Evolutionary conservation across 2,113 vertebrate species (phyloP).

Genomic region (Semnornis frantzii): DNA sequence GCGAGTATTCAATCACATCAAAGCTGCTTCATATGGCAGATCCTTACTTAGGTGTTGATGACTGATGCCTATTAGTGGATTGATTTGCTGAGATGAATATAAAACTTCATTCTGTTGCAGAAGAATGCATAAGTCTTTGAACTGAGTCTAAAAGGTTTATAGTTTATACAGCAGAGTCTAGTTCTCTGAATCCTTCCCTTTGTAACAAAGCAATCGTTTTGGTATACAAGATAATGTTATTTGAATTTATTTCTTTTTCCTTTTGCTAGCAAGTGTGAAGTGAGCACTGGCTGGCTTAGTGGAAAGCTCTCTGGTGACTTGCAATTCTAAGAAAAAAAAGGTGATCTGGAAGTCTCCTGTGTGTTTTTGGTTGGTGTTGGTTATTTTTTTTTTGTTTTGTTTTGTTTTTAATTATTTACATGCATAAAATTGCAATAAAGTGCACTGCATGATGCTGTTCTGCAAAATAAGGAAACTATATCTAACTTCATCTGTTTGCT

Average conservation of each 20-base stretch:
- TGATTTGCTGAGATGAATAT: constrained; percentile 61
- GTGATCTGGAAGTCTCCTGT: neutral
- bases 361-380: too few relatives aligned
- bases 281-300: neutral
- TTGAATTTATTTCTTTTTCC: constrained; percentile 16
- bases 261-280: constrained; percentile 5
- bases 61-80: constrained; percentile 43
- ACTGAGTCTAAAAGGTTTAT: constrained; percentile 22
- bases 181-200: constrained; percentile 36
- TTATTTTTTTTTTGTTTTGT: neutral
- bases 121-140: constrained; percentile 45
- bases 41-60: constrained; percentile 55
- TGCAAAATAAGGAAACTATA: constrained; percentile 11
- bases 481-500: neutral
- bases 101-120: constrained; percentile 28
- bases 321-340: neutral
- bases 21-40: constrained; percentile 51
- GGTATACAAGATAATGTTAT: neutral
- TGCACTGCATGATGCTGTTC: neutral
- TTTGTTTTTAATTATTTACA: neutral
- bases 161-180: constrained; percentile 2
- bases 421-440: neutral
- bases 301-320: neutral
- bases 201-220: neutral
- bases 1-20: constrained; percentile 50